A percentile compares a stretch with the other conserved stretches of the same genome.
Evolutionary conservation across 2,113 vertebrate species (phyloP).

Genomic region (Rhizomys pruinosus): DNA sequence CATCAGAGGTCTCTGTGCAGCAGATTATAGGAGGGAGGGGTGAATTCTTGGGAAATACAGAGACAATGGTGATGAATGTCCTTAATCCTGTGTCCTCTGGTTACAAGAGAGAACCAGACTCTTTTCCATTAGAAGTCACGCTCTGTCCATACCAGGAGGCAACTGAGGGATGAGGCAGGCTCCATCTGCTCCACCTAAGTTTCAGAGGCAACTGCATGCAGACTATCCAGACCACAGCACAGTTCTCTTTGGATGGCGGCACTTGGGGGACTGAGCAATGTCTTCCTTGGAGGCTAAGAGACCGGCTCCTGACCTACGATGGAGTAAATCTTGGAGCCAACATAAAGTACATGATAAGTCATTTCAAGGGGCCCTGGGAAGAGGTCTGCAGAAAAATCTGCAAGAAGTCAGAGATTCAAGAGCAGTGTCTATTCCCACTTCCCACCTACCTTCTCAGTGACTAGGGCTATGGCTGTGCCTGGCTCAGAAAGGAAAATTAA

Average conservation of each 20-base stretch:
- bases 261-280: background rate
- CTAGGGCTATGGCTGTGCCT: background rate
- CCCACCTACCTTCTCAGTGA: background rate
- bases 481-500: background rate
- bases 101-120: background rate
- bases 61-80: background rate
- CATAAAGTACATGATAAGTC: background rate
- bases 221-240: background rate
- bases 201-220: background rate
- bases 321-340: constrained; percentile 20
- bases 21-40: background rate
- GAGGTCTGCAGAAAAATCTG: background rate
- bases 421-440: background rate
- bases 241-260: background rate
- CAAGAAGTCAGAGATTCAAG: background rate
- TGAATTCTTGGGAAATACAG: background rate
- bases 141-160: background rate
- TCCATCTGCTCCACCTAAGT: background rate
- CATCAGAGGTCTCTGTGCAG: background rate
- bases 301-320: background rate
- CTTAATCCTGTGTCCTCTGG: background rate
- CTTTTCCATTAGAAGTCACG: background rate
- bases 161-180: background rate
- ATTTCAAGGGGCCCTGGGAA: background rate
- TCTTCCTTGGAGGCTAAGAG: constrained; percentile 4